phyloP scores from a whole-genome alignment of 2,797 vertebrate species.

The Crenuchus spilurus region DNA sequence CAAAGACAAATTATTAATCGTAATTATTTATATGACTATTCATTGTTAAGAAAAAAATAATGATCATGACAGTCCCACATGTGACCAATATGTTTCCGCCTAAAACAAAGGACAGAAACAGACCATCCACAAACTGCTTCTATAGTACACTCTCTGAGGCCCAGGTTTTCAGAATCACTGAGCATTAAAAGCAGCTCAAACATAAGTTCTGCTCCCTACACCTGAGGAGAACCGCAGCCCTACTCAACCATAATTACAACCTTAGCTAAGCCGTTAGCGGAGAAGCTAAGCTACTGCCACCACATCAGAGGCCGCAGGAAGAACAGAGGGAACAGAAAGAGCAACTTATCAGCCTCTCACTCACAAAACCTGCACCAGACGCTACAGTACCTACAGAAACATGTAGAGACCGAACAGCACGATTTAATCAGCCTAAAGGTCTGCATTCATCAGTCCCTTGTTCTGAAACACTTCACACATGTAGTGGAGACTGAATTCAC shows the following conservation, averaged over 20 bases:
- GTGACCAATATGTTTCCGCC: too few relatives aligned
- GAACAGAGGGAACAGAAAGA: background rate
- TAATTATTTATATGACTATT: too few relatives aligned
- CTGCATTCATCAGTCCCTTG: too few relatives aligned
- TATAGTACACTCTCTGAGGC: background rate
- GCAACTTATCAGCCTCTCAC: background rate
- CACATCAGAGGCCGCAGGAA: constrained; percentile 18
- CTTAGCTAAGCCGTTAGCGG: constrained; percentile 11
- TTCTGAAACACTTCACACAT: too few relatives aligned
- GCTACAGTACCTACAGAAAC: background rate
- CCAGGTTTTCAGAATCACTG: background rate
- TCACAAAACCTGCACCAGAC: background rate
- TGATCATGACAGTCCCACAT: too few relatives aligned
- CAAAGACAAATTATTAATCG: too few relatives aligned
- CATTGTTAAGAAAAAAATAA: too few relatives aligned
- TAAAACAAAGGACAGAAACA: too few relatives aligned
- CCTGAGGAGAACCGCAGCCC: background rate
- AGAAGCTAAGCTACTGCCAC: background rate
- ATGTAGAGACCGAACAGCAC: too few relatives aligned
- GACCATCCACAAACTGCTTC: too few relatives aligned
- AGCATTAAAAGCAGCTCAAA: background rate
- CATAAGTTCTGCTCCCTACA: background rate
- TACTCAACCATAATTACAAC: constrained; percentile 1
- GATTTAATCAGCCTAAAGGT: too few relatives aligned
- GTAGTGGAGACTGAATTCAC: too few relatives aligned